Base-by-base conservation (phyloP, 1,140 invertebrate species). In the Drosophila guanche region DNA sequence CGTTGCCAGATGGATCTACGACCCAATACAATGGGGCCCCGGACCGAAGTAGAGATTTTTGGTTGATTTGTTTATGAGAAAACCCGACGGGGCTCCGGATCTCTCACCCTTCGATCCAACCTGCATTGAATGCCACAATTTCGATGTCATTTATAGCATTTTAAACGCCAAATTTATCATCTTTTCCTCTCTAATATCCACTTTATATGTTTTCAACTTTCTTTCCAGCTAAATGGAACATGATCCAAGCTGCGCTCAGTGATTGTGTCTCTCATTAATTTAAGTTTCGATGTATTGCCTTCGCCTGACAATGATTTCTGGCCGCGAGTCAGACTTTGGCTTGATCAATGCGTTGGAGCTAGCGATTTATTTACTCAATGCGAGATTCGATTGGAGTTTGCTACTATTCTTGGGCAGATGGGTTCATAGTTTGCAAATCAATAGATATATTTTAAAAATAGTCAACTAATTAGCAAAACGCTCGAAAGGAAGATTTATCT, bases 1-100 rank as follows among this genome's bases (percentile, higher is more conserved):
- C 83, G 81, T 85, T 85, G 47, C 37, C 47, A 60, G 47, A 63
- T 63, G 42, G 41, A 45, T 59, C 37, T 37, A 10, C 23, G 42
- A 43, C 12, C 41, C 50, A 48, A 42, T 52, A 85, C 81, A 85
- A 85, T 77, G 65, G 76, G 22, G 22, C 45, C 29, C 10, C 33
- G 10, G 33, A 0, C 8, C 33, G 33, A 1, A 43, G 62, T n/a
- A 29, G 62, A 73, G 61, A 68, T 56, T 27, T 60, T 57, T 25
- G 52, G 41, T 45, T 86, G 75, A 76, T 84, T 84, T 85, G 79
- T 76, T 84, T 86, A 77, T 81, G 65, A 79, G 63, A 63, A 70
- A 73, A 77, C 46, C 43, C 66, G 76, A 40, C 57, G 61, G 71
- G 70, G 62, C 59, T 37, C 41, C 66, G 20, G 25, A 46, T 29